Base-by-base conservation (phyloP, 2,888 invertebrate species). In the Chrysotoxum bicinctum region DNA sequence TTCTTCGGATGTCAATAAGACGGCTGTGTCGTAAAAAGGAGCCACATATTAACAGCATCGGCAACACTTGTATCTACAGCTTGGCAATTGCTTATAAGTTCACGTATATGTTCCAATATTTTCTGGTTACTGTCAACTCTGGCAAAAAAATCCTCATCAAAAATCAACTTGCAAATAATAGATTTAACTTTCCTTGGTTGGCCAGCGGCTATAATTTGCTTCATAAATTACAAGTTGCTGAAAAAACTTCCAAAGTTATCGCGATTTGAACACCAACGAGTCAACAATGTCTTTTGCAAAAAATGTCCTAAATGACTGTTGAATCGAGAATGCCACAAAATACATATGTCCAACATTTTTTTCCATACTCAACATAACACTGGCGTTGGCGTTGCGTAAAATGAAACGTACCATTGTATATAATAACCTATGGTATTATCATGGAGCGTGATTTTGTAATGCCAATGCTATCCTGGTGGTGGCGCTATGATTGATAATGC, bases 31-130 rank as follows among this genome's bases (percentile, higher is more conserved):
- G 5, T 26, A 26, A 26, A 3, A 26, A 26, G 26, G 26, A 83
- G 23, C 82, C 87, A 87, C 26, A 66, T 43, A 37, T 83, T 66
- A 14, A 70, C 82, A 7, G 78, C 77, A 74, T 80, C 75, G 30
- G 78, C 87, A 52, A 70, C 52, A 23, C 45, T 72, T 40, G 43
- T 40, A 45, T 58, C 50, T 40, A 68, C 26, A 40, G 56, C 40
- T 68, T 52, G 52, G 52, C 66, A 50, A 8, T 68, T 68, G 30
- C 23, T 68, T 21, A 48, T 68, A 37, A 68, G 37, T 52, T 68
- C 52, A 68, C 66, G 52, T 52, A 50, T 35, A 52, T 23, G 66
- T 37, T 52, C 37, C 37, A 37, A 43, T 68, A 70, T 40, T 50
- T 62, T 37, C 14, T 37, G 52, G 64, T 68, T 62, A 72, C 54